phyloP scores from a whole-genome alignment of 2,888 invertebrate species.

The Sicus ferrugineus region DNA sequence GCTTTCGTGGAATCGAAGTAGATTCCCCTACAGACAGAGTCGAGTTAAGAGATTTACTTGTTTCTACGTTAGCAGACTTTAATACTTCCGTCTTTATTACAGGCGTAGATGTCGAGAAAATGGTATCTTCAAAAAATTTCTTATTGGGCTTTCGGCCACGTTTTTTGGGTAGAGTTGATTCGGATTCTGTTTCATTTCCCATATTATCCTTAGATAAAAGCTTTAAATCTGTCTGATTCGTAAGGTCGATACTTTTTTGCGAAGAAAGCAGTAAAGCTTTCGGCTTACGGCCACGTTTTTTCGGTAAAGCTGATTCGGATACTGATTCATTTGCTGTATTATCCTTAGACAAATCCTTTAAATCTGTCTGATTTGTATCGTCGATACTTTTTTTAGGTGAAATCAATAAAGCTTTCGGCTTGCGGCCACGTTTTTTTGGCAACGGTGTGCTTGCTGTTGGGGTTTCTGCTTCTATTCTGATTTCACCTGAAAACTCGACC shows the following conservation, averaged over 20 bases:
- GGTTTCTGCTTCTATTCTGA: neutral
- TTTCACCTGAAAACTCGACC: neutral
- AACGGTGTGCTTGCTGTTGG: neutral
- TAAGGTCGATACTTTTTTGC: neutral
- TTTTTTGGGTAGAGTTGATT: slow-evolving; percentile 28
- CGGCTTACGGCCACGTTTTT: slow-evolving; percentile 39
- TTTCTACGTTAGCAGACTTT: neutral
- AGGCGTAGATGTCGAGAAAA: neutral
- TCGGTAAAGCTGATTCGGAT: slow-evolving; percentile 12
- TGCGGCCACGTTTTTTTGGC: slow-evolving; percentile 32
- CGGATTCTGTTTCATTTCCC: neutral
- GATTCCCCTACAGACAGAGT: neutral
- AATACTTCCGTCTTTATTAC: neutral
- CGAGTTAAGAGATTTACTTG: neutral
- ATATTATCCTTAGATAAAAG: neutral
- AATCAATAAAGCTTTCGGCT: slow-evolving; percentile 11
- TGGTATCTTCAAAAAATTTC: neutral
- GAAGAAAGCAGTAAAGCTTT: slow-evolving; percentile 13
- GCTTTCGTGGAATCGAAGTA: neutral
- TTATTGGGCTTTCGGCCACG: slow-evolving; percentile 38
- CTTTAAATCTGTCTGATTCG: neutral
- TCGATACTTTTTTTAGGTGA: neutral
- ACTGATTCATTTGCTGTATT: neutral
- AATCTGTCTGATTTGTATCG: no score
- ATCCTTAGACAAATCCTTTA: neutral